phyloP scores from a whole-genome alignment of 2,797 vertebrate species.

The Lutjanus campechanus region DNA sequence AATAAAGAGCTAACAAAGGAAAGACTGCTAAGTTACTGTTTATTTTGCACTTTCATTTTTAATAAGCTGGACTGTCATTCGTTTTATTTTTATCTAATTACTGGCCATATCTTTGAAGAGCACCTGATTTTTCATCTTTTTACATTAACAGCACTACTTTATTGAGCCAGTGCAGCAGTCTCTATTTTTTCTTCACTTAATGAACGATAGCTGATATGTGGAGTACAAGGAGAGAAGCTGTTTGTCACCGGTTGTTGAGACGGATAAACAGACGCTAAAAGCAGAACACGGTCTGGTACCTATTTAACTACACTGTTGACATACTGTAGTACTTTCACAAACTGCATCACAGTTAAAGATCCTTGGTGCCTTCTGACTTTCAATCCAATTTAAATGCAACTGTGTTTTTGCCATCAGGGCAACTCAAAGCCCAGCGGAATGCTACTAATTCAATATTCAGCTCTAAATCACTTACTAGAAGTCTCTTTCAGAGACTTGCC shows the following conservation, averaged over 20 bases:
- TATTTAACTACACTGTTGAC: not conserved
- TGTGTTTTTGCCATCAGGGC: not conserved
- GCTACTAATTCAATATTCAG: slow-evolving; percentile 24
- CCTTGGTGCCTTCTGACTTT: not conserved
- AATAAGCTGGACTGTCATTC: too few species aligned
- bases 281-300: too few species aligned
- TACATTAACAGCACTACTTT: too few species aligned
- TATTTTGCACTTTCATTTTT: too few species aligned
- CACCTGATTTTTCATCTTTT: too few species aligned
- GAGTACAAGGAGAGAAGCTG: not conserved
- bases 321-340: slow-evolving; percentile 10
- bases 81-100: too few species aligned
- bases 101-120: too few species aligned
- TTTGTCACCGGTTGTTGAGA: not conserved
- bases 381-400: not conserved
- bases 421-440: slow-evolving; percentile 7
- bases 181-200: too few species aligned
- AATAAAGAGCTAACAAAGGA: too few species aligned
- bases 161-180: too few species aligned
- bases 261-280: not conserved
- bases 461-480: not conserved
- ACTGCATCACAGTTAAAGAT: not conserved
- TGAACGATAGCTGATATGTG: not conserved
- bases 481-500: not conserved
- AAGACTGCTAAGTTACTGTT: too few species aligned